Conservation (phyloP, 2,113 vertebrate genomes). For the Columba janthina region DNA sequence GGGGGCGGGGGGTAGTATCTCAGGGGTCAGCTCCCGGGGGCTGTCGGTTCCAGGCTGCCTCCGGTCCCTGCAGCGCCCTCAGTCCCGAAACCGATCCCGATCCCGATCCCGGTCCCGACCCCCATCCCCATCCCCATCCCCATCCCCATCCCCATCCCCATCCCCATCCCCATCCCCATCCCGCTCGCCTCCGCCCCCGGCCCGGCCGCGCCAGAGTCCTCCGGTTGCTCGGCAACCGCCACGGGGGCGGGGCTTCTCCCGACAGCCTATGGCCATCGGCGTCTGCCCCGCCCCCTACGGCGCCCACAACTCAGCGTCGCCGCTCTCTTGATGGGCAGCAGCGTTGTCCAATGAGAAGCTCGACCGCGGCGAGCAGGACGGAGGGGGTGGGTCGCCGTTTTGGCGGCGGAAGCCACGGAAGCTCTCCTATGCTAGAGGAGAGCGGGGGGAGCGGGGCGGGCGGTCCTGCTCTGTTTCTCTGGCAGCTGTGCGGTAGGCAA, state of each 20-base stretch:
- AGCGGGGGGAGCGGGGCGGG: rapidly evolving
- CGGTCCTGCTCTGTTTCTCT: not conserved
- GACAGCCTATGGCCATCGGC: rapidly evolving
- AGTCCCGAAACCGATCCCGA: too few species aligned
- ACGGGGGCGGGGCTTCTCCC: not conserved
- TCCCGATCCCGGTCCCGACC: too few species aligned
- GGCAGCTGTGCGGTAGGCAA: rapidly evolving
- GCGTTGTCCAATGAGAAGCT: not conserved
- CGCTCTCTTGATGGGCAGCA: not conserved
- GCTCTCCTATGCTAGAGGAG: rapidly evolving
- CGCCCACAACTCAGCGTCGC: rapidly evolving
- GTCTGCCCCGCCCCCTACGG: rapidly evolving
- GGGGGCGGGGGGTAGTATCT: too few species aligned
- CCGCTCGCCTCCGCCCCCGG: rapidly evolving
- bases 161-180: too few species aligned
- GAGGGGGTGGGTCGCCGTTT: rapidly evolving
- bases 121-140: too few species aligned
- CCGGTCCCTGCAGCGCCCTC: too few species aligned
- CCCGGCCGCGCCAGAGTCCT: not conserved
- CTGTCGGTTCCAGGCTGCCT: not conserved
- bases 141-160: too few species aligned
- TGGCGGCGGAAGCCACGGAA: rapidly evolving
- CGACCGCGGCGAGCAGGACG: rapidly evolving
- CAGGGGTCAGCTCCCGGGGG: too few species aligned
- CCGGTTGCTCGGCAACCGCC: not conserved